These are phyloP conservation scores for Anguilla anguilla DNA, from an alignment of 2,797 vertebrate species.

Conservation along the genomic window DNA sequence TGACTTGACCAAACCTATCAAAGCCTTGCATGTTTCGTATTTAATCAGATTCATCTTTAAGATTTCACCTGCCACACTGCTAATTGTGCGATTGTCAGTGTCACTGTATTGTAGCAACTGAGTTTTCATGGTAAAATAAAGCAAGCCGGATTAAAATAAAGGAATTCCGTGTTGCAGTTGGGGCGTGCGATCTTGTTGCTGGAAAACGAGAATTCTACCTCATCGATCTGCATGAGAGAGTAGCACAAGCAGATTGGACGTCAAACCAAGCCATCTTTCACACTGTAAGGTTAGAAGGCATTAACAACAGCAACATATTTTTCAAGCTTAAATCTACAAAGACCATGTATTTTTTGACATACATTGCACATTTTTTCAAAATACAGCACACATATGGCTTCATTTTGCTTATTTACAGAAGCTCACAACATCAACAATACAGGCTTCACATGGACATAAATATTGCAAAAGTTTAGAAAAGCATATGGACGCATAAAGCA, in stretches of 20 bases:
- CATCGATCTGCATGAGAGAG: constrained; percentile 47
- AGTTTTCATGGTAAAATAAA: not conserved
- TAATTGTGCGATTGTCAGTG: not conserved
- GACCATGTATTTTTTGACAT: not conserved
- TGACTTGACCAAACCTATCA: not conserved
- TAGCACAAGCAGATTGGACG: constrained; percentile 33
- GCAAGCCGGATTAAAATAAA: not conserved
- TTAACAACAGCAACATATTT: not conserved
- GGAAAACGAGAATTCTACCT: constrained; percentile 43
- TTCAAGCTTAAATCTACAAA: not conserved
- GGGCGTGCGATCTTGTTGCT: constrained; percentile 32
- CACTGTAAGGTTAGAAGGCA: not conserved
- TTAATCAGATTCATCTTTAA: not conserved
- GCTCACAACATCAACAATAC: not conserved
- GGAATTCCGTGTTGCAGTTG: constrained; percentile 33
- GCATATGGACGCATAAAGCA: too few relatives aligned
- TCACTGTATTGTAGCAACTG: not conserved
- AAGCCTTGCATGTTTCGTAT: not conserved
- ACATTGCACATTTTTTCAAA: not conserved
- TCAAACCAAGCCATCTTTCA: constrained; percentile 18
- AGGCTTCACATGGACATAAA: not conserved
- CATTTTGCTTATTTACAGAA: not conserved
- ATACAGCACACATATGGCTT: not conserved
- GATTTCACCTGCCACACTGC: not conserved
- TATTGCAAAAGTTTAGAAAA: not conserved